A percentile compares a stretch with the other conserved stretches of the same genome.
These are phyloP conservation scores for Dipus sagitta DNA, from an alignment of 2,797 vertebrate species.

Conservation along the genomic window DNA sequence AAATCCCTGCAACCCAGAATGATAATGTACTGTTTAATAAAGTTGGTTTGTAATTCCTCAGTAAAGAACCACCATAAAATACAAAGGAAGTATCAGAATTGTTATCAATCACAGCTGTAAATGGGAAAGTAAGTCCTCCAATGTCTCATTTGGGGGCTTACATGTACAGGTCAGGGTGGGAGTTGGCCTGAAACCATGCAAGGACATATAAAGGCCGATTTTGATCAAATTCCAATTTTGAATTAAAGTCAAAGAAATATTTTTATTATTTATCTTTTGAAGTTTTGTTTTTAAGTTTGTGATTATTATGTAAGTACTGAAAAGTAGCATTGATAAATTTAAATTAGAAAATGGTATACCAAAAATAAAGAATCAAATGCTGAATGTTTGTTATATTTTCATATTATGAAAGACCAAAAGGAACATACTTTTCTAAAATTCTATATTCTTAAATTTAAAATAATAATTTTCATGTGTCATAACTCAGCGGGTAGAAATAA, in stretches of 20 bases:
- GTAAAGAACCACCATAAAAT: not conserved
- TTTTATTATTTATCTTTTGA: not conserved
- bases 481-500: not conserved
- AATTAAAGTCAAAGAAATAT: not conserved
- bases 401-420: not conserved
- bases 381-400: not conserved
- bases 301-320: constrained; percentile 1
- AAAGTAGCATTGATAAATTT: not conserved
- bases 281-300: not conserved
- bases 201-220: not conserved
- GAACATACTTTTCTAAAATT: not conserved
- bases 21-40: not conserved
- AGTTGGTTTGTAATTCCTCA: not conserved
- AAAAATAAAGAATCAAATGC: not conserved
- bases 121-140: not conserved
- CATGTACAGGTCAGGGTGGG: not conserved
- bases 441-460: not conserved
- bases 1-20: not conserved
- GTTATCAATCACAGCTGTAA: not conserved
- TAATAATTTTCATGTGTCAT: not conserved
- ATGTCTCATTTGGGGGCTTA: not conserved
- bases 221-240: not conserved
- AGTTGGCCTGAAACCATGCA: not conserved
- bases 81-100: not conserved
- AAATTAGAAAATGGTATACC: not conserved